Conservation (phyloP, 2,113 vertebrate species). For the Panurus biarmicus region DNA sequence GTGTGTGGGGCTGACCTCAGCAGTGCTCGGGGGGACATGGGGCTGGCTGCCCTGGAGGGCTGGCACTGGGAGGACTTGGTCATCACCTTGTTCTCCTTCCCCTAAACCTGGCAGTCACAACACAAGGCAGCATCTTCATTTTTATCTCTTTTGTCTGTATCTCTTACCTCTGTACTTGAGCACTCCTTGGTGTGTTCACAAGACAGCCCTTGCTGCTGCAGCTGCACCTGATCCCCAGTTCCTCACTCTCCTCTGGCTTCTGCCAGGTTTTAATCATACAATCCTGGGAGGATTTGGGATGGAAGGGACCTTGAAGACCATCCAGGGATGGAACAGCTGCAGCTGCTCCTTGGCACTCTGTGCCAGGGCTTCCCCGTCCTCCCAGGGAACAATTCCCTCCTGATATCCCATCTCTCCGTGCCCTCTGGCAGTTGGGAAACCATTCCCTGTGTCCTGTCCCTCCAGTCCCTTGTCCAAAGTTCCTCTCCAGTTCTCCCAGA, state of each 20-base stretch:
- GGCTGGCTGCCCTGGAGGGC: not conserved
- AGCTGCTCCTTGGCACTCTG: not conserved
- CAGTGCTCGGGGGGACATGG: rapidly evolving
- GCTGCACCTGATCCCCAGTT: rapidly evolving
- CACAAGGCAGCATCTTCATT: not conserved
- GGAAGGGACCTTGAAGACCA: not conserved
- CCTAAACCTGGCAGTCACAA: not conserved
- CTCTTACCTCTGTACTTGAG: not conserved
- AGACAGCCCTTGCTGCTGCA: not conserved
- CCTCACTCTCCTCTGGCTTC: not conserved
- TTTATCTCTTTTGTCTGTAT: rapidly evolving
- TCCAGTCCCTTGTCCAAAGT: not conserved
- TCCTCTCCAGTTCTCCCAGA: not conserved
- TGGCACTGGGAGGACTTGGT: no score
- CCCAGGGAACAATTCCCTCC: not conserved
- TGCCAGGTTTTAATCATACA: not conserved
- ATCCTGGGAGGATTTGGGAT: not conserved
- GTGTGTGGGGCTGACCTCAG: not conserved
- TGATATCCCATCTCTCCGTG: not conserved
- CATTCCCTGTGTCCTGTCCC: not conserved
- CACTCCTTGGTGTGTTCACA: not conserved
- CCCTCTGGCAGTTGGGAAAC: not conserved
- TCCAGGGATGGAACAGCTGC: not conserved
- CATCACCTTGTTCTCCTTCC: not conserved
- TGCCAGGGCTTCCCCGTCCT: not conserved